Base-by-base conservation (phyloP, 2,797 vertebrate genomes). In the Perodicticus potto region DNA sequence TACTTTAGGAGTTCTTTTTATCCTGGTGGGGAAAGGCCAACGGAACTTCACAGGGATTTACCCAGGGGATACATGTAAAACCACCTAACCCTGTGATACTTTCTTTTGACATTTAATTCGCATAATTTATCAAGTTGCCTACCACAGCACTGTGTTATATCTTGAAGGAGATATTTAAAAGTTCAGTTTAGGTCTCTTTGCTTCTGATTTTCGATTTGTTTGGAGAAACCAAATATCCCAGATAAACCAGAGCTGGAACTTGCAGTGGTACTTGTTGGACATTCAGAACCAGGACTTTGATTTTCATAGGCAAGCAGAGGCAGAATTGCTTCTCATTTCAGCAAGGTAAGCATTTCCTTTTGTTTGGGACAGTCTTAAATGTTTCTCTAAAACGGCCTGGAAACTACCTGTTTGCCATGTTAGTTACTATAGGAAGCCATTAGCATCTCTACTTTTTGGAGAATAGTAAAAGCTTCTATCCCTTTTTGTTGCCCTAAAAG, bases 361-460 rank as follows among this genome's bases (percentile, higher is more conserved):
- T 53, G 27, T 86, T 86, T 87, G 73, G 45, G 67, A 63, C 19
- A 22, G 43, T 92, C 34, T 57, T 29, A 57, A 37, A 32, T 29
- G 11, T 93, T 91, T 95, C 59, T 89, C 61, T 37, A 63, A 49
- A 49, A 63, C 23, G 45, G 25, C 67, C 83, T 91, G 65, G 76
- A 37, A 77, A 29, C 76, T 37, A 49, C 11, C 37, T 34, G 11
- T 93, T 95, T 88, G 77, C 37, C 77, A 19, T 86, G 74, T 69
- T 59, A 43, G 43, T 94, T 93, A 55, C 57, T 78, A 1, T 70
- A 84, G 49, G 49, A 91, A 70, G 19, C 49, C 11, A 27, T 86
- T 80, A 86, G 77, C 59, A 67, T 93, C 61, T 87, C 16, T 90
- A 34, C 25, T 87, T 96, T 92, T 95, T 84, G 72, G 88, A 97